A percentile compares a stretch with the other conserved stretches of the same genome.
Evolutionary conservation across 2,113 vertebrate genomes (phyloP).

Genomic region (Struthidea cinerea): DNA sequence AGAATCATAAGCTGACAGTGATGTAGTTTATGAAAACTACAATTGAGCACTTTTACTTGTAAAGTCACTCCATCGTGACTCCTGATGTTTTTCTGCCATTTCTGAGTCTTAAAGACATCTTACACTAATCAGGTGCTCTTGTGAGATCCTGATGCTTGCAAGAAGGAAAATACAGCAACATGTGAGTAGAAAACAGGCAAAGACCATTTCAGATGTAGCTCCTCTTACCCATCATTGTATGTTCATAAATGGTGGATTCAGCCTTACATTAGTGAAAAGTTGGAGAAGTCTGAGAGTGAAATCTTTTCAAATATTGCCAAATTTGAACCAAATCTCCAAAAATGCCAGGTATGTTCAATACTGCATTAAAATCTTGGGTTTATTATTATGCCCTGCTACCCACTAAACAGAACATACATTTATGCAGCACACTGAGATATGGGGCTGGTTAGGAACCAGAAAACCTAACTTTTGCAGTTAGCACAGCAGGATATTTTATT

Average conservation of each 20-base stretch:
- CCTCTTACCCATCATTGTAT: neutral
- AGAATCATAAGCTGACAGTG: neutral
- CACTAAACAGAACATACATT: neutral
- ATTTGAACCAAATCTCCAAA: neutral
- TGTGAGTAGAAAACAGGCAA: neutral
- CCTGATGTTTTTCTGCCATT: neutral
- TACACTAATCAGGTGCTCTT: neutral
- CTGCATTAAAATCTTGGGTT: neutral
- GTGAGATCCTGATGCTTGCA: neutral
- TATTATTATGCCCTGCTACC: neutral
- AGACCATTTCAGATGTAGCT: neutral
- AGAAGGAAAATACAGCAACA: neutral
- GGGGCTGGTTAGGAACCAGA: neutral
- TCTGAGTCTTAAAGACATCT: neutral
- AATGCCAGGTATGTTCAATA: neutral
- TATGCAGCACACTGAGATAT: neutral
- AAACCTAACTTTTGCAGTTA: neutral
- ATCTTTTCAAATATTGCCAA: neutral
- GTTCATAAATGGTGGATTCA: neutral
- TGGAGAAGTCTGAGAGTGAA: neutral
- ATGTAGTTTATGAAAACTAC: neutral
- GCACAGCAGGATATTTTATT: neutral
- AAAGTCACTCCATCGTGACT: neutral
- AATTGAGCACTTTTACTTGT: neutral
- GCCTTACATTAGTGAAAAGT: neutral